A percentile compares a stretch with the other conserved stretches of the same genome.
Conservation (phyloP, 1,140 invertebrate species). For the Mycetomoellerius zeteki region DNA sequence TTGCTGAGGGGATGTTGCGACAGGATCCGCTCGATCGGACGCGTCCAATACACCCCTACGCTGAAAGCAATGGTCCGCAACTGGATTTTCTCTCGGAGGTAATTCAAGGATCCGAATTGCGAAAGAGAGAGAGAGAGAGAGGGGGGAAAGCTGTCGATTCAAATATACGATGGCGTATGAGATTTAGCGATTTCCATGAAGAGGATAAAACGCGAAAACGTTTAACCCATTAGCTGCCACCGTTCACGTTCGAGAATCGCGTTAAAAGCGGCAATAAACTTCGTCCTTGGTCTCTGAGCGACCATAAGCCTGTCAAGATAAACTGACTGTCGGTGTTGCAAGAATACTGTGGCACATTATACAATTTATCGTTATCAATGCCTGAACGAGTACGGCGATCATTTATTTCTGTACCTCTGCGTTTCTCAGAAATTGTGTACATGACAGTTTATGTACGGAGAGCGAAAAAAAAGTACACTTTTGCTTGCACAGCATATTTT, state of each 20-base stretch:
- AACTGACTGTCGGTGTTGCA: not conserved
- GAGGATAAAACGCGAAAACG: slow-evolving; percentile 57
- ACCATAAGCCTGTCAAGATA: slow-evolving; percentile 21
- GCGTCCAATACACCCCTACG: slow-evolving; percentile 58
- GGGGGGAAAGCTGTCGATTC: slow-evolving; percentile 17
- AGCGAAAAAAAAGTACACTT: slow-evolving; percentile 7
- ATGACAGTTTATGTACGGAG: slow-evolving; percentile 9
- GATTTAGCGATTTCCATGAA: slow-evolving; percentile 52
- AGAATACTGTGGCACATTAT: not conserved
- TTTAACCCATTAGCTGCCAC: slow-evolving; percentile 54
- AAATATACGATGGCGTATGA: slow-evolving; percentile 21
- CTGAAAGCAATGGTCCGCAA: slow-evolving; percentile 62
- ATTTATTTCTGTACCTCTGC: not conserved
- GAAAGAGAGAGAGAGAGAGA: not conserved
- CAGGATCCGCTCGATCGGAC: slow-evolving; percentile 62
- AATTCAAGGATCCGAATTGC: slow-evolving; percentile 58
- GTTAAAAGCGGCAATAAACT: slow-evolving; percentile 53
- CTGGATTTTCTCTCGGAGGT: slow-evolving; percentile 58
- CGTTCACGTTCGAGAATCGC: slow-evolving; percentile 32
- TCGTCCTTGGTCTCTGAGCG: slow-evolving; percentile 37
- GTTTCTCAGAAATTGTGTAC: not conserved
- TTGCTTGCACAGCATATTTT: not conserved
- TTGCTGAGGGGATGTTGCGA: slow-evolving; percentile 58
- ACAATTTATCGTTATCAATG: slow-evolving; percentile 18
- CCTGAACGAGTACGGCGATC: not conserved